A percentile compares a stretch with the other conserved stretches of the same genome.
Evolutionary conservation across 2,797 vertebrate species (phyloP).

Genomic region (Pipistrellus nathusii): DNA sequence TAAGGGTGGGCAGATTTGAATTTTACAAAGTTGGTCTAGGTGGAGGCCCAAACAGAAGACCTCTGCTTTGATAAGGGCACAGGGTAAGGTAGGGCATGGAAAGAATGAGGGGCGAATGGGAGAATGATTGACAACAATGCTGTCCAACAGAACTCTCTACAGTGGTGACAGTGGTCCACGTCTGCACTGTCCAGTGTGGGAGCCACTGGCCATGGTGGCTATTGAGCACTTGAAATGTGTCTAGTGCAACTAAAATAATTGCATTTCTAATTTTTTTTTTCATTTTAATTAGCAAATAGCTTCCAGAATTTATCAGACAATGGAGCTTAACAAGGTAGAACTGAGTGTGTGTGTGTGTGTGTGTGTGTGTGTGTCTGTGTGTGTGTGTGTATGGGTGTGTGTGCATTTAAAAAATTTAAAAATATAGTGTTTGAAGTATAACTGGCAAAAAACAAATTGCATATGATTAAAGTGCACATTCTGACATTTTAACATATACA

Average conservation of each 20-base stretch:
- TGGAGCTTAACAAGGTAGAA: neutral
- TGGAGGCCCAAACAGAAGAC: neutral
- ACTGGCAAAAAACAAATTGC: neutral
- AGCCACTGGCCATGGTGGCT: neutral
- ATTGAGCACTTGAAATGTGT: neutral
- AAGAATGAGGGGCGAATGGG: neutral
- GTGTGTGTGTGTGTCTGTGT: neutral
- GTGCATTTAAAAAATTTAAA: neutral
- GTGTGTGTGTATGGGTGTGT: neutral
- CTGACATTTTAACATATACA: neutral
- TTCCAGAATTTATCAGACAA: neutral
- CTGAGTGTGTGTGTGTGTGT: neutral
- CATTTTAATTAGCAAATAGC: slow-evolving; percentile 27
- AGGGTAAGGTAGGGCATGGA: neutral
- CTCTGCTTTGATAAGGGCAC: neutral
- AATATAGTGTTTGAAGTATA: neutral
- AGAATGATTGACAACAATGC: neutral
- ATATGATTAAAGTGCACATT: neutral
- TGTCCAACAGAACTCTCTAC: neutral
- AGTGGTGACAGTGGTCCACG: neutral
- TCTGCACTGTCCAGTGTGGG: neutral
- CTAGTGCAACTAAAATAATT: neutral
- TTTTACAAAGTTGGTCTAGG: neutral
- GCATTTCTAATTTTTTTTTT: slow-evolving; percentile 23
- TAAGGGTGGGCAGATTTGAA: neutral